A percentile compares a stretch with the other conserved stretches of the same genome.
phyloP scores from a whole-genome alignment of 2,113 vertebrate genomes.

The Edolisoma coerulescens region DNA sequence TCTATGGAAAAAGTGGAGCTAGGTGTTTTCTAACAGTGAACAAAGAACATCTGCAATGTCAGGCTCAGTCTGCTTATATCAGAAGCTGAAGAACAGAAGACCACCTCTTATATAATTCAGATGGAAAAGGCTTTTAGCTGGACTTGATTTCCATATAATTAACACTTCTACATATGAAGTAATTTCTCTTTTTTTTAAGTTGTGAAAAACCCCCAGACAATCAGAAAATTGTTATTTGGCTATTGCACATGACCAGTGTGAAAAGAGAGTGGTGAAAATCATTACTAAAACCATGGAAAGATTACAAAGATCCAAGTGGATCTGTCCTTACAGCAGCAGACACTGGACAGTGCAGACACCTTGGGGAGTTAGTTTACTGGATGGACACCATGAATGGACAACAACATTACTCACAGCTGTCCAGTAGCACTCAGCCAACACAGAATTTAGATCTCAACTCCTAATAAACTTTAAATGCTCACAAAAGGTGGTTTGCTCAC shows the following conservation, averaged over 20 bases:
- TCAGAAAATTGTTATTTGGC: background rate
- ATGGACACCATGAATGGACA: background rate
- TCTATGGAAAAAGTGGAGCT: background rate
- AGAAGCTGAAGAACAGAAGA: background rate
- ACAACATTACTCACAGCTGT: background rate
- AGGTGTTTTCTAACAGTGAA: background rate
- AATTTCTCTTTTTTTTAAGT: background rate
- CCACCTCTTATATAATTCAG: background rate
- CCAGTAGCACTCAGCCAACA: background rate
- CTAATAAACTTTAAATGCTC: background rate
- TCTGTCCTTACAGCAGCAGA: background rate
- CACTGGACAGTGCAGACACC: background rate
- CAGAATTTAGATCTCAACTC: background rate
- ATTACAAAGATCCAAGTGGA: background rate
- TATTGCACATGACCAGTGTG: background rate
- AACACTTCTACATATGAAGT: background rate
- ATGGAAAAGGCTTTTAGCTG: background rate
- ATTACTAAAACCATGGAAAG: background rate
- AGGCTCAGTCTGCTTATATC: background rate
- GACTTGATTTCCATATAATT: background rate
- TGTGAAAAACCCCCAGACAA: background rate
- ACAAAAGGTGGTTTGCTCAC: slow-evolving; percentile 64
- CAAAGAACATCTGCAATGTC: background rate
- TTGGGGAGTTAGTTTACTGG: too few species aligned
- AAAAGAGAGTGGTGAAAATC: background rate